Conservation (phyloP, 1,140 invertebrate genomes). For the Cotesia vestalis region DNA sequence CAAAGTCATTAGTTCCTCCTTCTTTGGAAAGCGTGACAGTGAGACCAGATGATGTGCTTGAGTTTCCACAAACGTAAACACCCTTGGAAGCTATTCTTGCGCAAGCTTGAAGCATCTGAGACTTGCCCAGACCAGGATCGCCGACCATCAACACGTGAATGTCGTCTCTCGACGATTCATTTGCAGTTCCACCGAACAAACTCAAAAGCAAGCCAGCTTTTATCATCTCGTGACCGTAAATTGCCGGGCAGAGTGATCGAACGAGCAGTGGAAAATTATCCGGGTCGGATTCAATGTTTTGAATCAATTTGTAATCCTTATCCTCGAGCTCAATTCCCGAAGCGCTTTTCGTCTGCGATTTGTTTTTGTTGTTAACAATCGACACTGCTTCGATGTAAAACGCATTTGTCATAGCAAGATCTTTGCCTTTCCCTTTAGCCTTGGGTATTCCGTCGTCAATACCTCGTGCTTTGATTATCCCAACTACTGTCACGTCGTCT, state of each 20-base stretch:
- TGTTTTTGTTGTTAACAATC: slow-evolving; percentile 74
- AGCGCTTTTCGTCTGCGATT: slow-evolving; percentile 64
- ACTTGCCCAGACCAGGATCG: slow-evolving; percentile 94
- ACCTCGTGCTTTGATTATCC: slow-evolving; percentile 78
- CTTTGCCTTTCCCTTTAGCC: slow-evolving; percentile 67
- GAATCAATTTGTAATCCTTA: slow-evolving; percentile 77
- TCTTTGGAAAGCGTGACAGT: slow-evolving; percentile 86
- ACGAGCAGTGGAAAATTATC: slow-evolving; percentile 83
- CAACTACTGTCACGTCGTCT: slow-evolving; percentile 87
- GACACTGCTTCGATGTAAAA: slow-evolving; percentile 83
- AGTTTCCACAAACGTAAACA: slow-evolving; percentile 91
- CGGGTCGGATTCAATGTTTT: slow-evolving; percentile 80
- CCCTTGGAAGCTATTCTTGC: slow-evolving; percentile 82
- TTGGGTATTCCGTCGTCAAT: slow-evolving; percentile 55
- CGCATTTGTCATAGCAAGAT: slow-evolving; percentile 69
- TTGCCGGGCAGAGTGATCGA: slow-evolving; percentile 87
- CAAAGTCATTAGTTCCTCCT: slow-evolving; percentile 77
- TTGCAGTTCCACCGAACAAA: slow-evolving; percentile 81
- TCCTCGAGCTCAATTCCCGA: slow-evolving; percentile 70
- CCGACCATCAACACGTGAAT: slow-evolving; percentile 90
- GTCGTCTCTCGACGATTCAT: slow-evolving; percentile 72
- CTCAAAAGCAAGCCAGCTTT: slow-evolving; percentile 91
- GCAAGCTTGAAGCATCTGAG: slow-evolving; percentile 86
- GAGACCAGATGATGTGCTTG: slow-evolving; percentile 84
- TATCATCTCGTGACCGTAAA: slow-evolving; percentile 92